These are phyloP conservation scores for Ceratina australensis DNA, from an alignment of 1,140 invertebrate species.

Conservation along the genomic window DNA sequence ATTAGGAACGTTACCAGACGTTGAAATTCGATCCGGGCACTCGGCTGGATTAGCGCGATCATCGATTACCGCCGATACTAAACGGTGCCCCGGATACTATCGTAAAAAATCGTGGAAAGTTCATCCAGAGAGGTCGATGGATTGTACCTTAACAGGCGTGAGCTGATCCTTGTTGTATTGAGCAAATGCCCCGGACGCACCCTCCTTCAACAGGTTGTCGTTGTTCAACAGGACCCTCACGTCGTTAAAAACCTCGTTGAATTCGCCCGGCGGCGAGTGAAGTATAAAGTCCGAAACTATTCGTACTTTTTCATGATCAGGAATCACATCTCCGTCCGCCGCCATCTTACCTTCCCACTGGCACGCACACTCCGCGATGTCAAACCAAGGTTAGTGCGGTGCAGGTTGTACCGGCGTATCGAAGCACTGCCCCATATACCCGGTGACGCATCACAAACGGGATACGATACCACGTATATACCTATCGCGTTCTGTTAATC, in stretches of 20 bases:
- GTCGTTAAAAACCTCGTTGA: constrained; percentile 99
- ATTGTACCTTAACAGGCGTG: constrained; percentile 89
- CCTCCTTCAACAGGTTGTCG: constrained; percentile 96
- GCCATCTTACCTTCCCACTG: constrained; percentile 80
- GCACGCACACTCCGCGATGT: constrained; percentile 71
- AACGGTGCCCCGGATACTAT: constrained; percentile 28
- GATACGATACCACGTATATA: constrained; percentile 12
- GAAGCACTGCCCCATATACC: constrained; percentile 54
- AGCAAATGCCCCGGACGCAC: constrained; percentile 96
- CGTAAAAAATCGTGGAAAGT: constrained; percentile 42
- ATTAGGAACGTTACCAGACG: constrained; percentile 35
- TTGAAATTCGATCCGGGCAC: constrained; percentile 43
- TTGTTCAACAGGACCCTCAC: constrained; percentile 97
- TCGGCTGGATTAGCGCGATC: not conserved
- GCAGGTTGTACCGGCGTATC: constrained; percentile 64
- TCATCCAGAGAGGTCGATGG: constrained; percentile 37
- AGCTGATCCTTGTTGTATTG: constrained; percentile 99
- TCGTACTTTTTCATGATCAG: constrained; percentile 94
- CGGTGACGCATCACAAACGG: constrained; percentile 53
- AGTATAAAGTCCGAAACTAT: constrained; percentile 99
- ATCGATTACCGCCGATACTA: constrained; percentile 17
- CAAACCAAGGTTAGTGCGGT: constrained; percentile 69
- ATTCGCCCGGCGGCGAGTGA: constrained; percentile 99
- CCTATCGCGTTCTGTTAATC: constrained; percentile 25
- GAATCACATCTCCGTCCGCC: constrained; percentile 85